Evolutionary conservation across 2,888 invertebrate species (phyloP), one percentile per base, ranked within the genome.

Genomic region (Hyalella azteca): DNA sequence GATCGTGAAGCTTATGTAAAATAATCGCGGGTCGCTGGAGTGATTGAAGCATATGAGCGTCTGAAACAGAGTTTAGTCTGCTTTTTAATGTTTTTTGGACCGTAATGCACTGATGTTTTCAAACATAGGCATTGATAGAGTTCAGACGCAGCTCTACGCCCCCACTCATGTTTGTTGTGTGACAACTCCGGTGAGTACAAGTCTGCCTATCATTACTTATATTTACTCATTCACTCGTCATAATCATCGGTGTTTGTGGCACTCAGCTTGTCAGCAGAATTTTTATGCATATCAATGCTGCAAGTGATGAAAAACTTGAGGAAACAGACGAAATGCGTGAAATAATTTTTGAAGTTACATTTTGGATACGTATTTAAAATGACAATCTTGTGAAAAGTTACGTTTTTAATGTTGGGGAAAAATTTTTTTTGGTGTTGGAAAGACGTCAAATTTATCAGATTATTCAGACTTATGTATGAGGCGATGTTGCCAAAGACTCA

Each of bases 121-220:
- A 81, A 83, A 83, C 81, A 79, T 83, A 83, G 83, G 83, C 81
- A 82, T 76, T 82, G 81, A 83, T 81, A 83, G 81, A 81, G 81
- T 80, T 80, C 80, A 80, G 79, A 83, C 81, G 83, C 80, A 80
- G 83, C 75, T 77, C 78, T 79, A 76, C 81, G 83, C 39, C 83
- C 73, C 77, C 83, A 79, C 73, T 81, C 80, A 79, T 83, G 83
- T 83, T 79, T 83, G 83, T 83, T 80, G 77, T 83, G 83, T 83
- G 81, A 77, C 83, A 75, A 78, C 81, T 77, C 77, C 59, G 83
- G 83, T 83, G 80, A 83, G 83, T 83, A 83, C 80, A 32, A 73
- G 79, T 75, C 77, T 81, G 66, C 66, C 29, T 66, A 22, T 66
- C 66, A 66, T 36, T 36, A 54, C 22, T 54, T 54, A n/a, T n/a